A percentile compares a stretch with the other conserved stretches of the same genome.
phyloP scores from a whole-genome alignment of 2,888 invertebrate species.

The Actias luna region DNA sequence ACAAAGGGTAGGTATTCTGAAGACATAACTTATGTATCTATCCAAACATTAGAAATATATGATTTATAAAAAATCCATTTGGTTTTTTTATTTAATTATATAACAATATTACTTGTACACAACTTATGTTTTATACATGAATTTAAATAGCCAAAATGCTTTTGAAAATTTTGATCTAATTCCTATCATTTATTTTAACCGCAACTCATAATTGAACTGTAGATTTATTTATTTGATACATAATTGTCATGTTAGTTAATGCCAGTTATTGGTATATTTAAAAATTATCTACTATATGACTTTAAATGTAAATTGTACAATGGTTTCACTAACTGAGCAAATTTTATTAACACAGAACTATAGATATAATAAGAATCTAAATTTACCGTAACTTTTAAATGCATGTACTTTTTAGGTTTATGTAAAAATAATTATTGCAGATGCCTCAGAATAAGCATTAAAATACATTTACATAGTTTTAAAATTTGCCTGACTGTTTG shows the following conservation, averaged over 20 bases:
- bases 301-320: not conserved
- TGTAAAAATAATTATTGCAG: no score
- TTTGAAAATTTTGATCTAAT: constrained; percentile 8
- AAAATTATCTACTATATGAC: constrained; percentile 9
- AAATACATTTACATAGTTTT: no score
- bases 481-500: no score
- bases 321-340: not conserved
- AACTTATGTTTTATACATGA: not conserved
- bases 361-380: no score
- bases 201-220: constrained; percentile 10
- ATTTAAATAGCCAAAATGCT: constrained; percentile 12
- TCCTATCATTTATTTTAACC: constrained; percentile 8
- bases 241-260: constrained; percentile 15
- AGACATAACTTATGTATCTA: not conserved
- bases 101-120: not conserved
- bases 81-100: not conserved
- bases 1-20: not conserved
- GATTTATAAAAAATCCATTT: not conserved
- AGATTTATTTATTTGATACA: constrained; percentile 12
- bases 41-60: no score
- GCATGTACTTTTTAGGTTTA: no score
- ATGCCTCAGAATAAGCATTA: no score
- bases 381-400: no score
- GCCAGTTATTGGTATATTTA: constrained; percentile 11
- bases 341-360: not conserved